Evolutionary conservation across 2,113 vertebrate genomes (phyloP).

Genomic region (Sitta europaea): DNA sequence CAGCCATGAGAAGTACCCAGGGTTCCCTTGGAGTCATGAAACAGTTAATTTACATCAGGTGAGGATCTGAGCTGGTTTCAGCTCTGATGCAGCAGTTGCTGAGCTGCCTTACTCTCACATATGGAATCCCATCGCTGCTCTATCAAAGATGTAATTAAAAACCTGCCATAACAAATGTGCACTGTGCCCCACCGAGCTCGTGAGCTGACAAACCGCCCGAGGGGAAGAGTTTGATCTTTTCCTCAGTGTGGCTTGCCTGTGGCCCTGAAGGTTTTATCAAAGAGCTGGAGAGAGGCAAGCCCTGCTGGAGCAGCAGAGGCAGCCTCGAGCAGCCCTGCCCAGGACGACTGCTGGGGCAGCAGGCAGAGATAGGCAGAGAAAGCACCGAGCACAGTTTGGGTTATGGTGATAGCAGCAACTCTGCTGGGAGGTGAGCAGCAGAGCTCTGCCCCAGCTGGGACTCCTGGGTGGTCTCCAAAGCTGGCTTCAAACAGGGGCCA

Average conservation of each 20-base stretch:
- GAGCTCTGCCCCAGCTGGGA: slow-evolving; percentile 39
- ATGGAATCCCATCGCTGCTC: slow-evolving; percentile 30
- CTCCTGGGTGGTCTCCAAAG: slow-evolving; percentile 57
- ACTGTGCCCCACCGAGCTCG: slow-evolving; percentile 46
- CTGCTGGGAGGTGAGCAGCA: slow-evolving; percentile 8
- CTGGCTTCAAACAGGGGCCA: slow-evolving; percentile 25
- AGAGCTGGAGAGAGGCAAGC: slow-evolving; percentile 19
- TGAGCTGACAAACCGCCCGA: slow-evolving; percentile 44
- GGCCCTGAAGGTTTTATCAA: slow-evolving; percentile 36
- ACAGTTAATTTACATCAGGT: slow-evolving; percentile 54
- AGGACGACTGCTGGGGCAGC: slow-evolving; percentile 1
- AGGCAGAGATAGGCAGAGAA: slow-evolving; percentile 25
- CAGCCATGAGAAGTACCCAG: neutral
- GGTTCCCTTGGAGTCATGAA: neutral
- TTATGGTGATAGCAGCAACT: slow-evolving; percentile 41
- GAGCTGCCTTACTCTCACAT: neutral
- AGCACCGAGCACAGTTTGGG: slow-evolving; percentile 36
- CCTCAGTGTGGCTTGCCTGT: neutral
- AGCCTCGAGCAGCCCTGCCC: neutral
- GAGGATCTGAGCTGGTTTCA: slow-evolving; percentile 46
- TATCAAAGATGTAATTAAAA: slow-evolving; percentile 54
- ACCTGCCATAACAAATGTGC: slow-evolving; percentile 62
- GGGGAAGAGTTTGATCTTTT: slow-evolving; percentile 50
- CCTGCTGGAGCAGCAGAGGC: slow-evolving; percentile 1
- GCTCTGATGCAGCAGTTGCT: neutral